Evolutionary conservation across 2,888 invertebrate species (phyloP).

Genomic region (Hanleya hanleyi): DNA sequence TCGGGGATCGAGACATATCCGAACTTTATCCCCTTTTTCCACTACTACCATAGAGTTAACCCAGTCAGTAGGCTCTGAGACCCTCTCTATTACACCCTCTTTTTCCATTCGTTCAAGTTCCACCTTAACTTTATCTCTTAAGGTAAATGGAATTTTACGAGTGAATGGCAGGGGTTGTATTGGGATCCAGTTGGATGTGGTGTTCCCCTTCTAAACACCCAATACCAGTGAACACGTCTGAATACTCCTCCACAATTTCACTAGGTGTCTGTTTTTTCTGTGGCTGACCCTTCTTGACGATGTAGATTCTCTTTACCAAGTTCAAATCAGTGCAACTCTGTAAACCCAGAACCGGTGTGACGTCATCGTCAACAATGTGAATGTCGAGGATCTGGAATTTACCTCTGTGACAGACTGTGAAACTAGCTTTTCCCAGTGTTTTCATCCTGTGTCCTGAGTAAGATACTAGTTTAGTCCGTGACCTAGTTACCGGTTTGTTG

Average conservation of each 20-base stretch:
- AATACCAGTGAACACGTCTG: slow-evolving; percentile 25
- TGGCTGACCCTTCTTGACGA: too few species aligned
- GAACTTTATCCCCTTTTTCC: neutral
- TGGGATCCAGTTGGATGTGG: slow-evolving; percentile 7
- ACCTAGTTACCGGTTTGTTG: too few species aligned
- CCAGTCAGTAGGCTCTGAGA: slow-evolving; percentile 9
- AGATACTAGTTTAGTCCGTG: neutral
- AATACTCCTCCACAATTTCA: too few species aligned
- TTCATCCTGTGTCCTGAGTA: neutral
- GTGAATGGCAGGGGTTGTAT: slow-evolving; percentile 13
- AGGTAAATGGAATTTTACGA: slow-evolving; percentile 26
- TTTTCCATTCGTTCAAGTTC: neutral
- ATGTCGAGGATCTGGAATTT: neutral
- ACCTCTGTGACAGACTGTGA: neutral
- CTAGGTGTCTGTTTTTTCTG: too few species aligned
- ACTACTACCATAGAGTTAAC: neutral
- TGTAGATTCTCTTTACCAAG: neutral
- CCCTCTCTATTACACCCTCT: slow-evolving; percentile 20
- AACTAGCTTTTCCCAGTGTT: neutral
- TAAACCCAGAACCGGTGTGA: neutral
- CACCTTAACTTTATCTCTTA: too few species aligned
- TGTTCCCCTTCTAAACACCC: slow-evolving; percentile 22
- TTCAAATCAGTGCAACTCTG: neutral
- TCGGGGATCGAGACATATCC: neutral
- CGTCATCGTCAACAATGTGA: too few species aligned